phyloP scores from a whole-genome alignment of 2,113 vertebrate genomes.

The Colius striatus region DNA sequence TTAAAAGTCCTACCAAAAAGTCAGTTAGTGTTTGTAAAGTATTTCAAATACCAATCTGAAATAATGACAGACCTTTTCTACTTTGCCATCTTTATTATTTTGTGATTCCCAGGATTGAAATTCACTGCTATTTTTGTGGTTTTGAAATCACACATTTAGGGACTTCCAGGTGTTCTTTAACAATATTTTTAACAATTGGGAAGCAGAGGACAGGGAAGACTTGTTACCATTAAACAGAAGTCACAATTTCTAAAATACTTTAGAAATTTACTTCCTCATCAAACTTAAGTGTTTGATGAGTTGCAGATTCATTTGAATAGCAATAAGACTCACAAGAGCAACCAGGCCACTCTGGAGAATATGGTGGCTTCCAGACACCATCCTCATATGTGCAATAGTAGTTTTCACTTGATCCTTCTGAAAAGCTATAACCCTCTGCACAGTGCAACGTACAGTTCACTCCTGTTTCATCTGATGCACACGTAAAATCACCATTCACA shows the following conservation, averaged over 20 bases:
- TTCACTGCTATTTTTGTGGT: not conserved
- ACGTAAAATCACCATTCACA: conserved; percentile 88
- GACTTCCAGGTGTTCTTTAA: not conserved
- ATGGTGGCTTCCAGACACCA: conserved; percentile 89
- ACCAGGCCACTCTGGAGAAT: conserved; percentile 86
- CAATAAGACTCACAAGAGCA: conserved; percentile 87
- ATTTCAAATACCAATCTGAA: not conserved
- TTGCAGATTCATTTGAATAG: not conserved
- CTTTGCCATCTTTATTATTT: not conserved
- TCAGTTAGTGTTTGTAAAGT: not conserved
- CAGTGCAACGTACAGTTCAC: conserved; percentile 91
- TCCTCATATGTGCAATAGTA: conserved; percentile 90
- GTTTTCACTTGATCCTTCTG: conserved; percentile 86
- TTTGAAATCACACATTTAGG: not conserved
- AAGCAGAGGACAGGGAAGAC: not conserved
- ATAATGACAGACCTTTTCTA: not conserved
- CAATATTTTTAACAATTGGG: not conserved
- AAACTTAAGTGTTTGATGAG: not conserved
- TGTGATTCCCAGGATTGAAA: not conserved
- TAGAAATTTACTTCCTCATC: not conserved
- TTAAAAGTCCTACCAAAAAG: not conserved
- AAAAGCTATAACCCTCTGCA: conserved; percentile 89
- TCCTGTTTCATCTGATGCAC: conserved; percentile 81
- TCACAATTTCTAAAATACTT: not conserved
- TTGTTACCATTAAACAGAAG: not conserved